phyloP scores from a whole-genome alignment of 2,113 vertebrate genomes.

The Neolamprologus hecqui region DNA sequence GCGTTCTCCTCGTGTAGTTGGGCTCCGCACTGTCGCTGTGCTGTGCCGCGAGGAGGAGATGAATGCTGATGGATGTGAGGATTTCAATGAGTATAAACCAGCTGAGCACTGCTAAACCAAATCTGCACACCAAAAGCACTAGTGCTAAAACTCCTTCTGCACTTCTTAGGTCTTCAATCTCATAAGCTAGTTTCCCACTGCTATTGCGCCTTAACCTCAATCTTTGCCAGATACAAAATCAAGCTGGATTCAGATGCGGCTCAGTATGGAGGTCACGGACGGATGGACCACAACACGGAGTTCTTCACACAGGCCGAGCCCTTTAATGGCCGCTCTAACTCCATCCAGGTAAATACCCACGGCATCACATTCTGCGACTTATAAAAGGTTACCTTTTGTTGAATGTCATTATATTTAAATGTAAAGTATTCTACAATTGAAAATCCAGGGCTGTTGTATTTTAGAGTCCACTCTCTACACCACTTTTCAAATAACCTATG shows the following conservation, averaged over 20 bases:
- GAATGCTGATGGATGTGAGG: conserved; percentile 43
- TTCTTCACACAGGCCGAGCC: conserved; percentile 79
- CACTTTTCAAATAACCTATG: neutral
- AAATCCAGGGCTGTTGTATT: neutral
- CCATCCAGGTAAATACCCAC: conserved; percentile 76
- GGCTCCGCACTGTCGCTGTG: conserved; percentile 18
- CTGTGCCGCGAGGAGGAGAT: neutral
- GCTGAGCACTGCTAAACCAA: conserved; percentile 29
- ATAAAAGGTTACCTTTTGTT: conserved; percentile 8
- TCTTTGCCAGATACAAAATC: conserved; percentile 81
- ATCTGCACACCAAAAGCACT: conserved; percentile 1
- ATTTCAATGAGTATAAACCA: conserved; percentile 37
- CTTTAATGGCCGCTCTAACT: conserved; percentile 78
- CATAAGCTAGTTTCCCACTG: conserved; percentile 31
- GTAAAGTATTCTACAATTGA: neutral
- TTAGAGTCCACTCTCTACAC: neutral
- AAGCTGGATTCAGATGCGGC: conserved; percentile 84
- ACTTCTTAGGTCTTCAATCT: conserved; percentile 15
- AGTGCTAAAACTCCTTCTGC: conserved; percentile 14
- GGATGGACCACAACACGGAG: conserved; percentile 86
- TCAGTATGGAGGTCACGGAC: conserved; percentile 86
- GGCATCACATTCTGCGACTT: neutral
- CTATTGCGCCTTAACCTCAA: conserved; percentile 71
- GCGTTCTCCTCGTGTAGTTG: conserved; percentile 17
- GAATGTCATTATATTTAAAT: neutral